A percentile compares a stretch with the other conserved stretches of the same genome.
Evolutionary conservation across 2,113 vertebrate species (phyloP).

Genomic region (Toxotes jaculatrix): DNA sequence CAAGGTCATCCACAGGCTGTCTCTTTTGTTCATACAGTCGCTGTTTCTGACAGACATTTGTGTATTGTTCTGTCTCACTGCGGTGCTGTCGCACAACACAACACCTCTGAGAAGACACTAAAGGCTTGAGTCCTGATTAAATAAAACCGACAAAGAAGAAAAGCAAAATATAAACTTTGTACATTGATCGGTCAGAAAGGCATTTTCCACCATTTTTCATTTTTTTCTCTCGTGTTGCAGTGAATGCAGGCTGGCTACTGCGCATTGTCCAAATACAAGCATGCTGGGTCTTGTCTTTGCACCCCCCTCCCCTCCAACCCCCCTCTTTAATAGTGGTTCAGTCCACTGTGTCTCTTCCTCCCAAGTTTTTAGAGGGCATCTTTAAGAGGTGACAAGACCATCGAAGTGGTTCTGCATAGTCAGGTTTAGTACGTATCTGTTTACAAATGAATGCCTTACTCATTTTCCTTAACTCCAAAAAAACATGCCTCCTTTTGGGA

Average conservation of each 20-base stretch:
- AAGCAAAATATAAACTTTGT: constrained; percentile 77
- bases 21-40: constrained; percentile 41
- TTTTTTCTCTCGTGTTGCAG: constrained; percentile 60
- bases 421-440: constrained; percentile 76
- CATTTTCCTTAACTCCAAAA: constrained; percentile 53
- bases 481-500: constrained; percentile 77
- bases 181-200: constrained; percentile 80
- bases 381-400: constrained; percentile 61
- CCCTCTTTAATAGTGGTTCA: constrained; percentile 55
- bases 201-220: constrained; percentile 59
- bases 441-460: constrained; percentile 76
- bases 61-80: constrained; percentile 43
- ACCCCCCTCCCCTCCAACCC: not conserved
- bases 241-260: constrained; percentile 59
- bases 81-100: constrained; percentile 24
- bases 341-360: constrained; percentile 45
- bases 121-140: constrained; percentile 79
- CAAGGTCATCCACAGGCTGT: constrained; percentile 41
- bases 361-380: constrained; percentile 30
- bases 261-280: constrained; percentile 65
- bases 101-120: constrained; percentile 79
- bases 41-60: constrained; percentile 36
- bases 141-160: constrained; percentile 54
- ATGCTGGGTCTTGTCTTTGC: constrained; percentile 51
- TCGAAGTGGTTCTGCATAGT: constrained; percentile 88